Conservation (phyloP, 2,888 invertebrate genomes). For the Acanthosepion esculentum region DNA sequence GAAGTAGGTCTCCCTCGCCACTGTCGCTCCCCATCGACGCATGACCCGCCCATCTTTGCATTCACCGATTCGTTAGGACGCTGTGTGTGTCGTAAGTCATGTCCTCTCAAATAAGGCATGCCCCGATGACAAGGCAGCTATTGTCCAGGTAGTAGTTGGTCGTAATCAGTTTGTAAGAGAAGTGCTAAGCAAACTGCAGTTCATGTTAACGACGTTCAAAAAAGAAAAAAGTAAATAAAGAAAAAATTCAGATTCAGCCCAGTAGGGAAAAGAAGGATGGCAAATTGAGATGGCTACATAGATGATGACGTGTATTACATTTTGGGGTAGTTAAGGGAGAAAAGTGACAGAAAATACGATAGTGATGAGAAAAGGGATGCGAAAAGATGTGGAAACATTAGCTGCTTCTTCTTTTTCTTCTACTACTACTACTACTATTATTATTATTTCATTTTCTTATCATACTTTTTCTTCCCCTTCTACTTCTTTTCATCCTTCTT, state of each 20-base stretch:
- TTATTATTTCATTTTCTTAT: no score
- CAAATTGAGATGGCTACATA: not conserved
- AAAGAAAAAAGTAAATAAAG: not conserved
- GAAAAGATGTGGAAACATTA: no score
- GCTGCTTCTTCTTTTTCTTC: no score
- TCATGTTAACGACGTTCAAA: not conserved
- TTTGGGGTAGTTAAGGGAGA: no score
- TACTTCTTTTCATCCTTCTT: no score
- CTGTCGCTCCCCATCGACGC: not conserved
- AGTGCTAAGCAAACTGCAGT: not conserved
- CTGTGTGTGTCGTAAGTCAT: conserved; percentile 2
- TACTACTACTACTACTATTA: no score
- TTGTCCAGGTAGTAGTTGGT: not conserved
- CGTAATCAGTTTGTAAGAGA: conserved; percentile 1
- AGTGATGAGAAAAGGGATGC: not conserved
- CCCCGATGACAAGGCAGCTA: not conserved
- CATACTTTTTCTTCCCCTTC: no score
- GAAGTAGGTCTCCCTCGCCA: not conserved
- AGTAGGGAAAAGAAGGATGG: not conserved
- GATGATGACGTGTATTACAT: not conserved
- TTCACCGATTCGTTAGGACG: not conserved
- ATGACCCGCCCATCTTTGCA: not conserved
- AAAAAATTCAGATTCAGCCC: no score
- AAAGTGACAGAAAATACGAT: not conserved
- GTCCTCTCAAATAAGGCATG: conserved; percentile 33